phyloP scores from a whole-genome alignment of 2,888 invertebrate genomes.

The Hirtodrosophila duncani region DNA sequence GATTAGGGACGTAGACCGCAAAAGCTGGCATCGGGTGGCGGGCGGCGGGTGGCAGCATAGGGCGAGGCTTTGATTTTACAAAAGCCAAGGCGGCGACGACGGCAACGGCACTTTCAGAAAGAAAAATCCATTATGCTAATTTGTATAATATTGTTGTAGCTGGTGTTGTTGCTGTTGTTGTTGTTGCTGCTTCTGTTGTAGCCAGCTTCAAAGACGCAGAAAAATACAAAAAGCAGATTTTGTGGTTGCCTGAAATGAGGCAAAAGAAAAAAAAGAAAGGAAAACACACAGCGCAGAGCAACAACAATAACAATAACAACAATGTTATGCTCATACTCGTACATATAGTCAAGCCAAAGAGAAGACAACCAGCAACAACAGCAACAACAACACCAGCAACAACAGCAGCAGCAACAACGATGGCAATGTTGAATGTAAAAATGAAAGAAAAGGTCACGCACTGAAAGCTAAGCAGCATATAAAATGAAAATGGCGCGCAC shows the following conservation, averaged over 20 bases:
- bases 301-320: neutral
- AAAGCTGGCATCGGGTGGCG: slow-evolving; percentile 26
- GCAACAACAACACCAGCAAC: slow-evolving; percentile 27
- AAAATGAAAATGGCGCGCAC: slow-evolving; percentile 50
- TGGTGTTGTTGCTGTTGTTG: slow-evolving; percentile 20
- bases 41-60: slow-evolving; percentile 2
- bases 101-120: slow-evolving; percentile 48
- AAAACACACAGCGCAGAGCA: neutral
- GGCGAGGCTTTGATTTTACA: slow-evolving; percentile 37
- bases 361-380: neutral
- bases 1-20: slow-evolving; percentile 59
- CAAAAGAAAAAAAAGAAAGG: slow-evolving; percentile 24
- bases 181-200: neutral
- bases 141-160: slow-evolving; percentile 46
- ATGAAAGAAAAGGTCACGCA: slow-evolving; percentile 70
- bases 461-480: slow-evolving; percentile 69
- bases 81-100: slow-evolving; percentile 34
- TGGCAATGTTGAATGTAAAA: slow-evolving; percentile 48
- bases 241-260: slow-evolving; percentile 48
- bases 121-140: slow-evolving; percentile 72
- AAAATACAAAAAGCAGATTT: slow-evolving; percentile 47
- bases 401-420: slow-evolving; percentile 25
- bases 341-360: slow-evolving; percentile 2
- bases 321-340: slow-evolving; percentile 31
- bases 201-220: slow-evolving; percentile 54